These are phyloP conservation scores for Andricus curvator DNA, from an alignment of 2,888 invertebrate species.

Conservation along the genomic window DNA sequence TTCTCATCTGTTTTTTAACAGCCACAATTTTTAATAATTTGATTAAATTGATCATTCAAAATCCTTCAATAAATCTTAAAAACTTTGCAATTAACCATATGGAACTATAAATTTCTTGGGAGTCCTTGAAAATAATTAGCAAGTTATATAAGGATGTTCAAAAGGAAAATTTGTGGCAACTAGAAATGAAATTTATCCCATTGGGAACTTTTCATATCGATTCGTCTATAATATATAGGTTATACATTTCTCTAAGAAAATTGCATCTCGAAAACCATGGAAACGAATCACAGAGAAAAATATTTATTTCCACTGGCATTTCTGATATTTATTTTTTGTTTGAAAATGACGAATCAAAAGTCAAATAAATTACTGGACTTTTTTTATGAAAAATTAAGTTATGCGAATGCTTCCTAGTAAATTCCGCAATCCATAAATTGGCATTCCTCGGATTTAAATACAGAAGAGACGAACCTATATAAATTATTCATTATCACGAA, in stretches of 20 bases:
- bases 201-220: slow-evolving; percentile 14
- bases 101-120: not conserved
- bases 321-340: not conserved
- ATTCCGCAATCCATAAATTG: not conserved
- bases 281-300: not conserved
- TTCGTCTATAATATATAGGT: not conserved
- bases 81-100: not conserved
- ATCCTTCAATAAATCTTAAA: not conserved
- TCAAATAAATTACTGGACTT: too few species aligned
- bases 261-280: not conserved
- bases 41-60: not conserved
- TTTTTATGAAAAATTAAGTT: too few species aligned
- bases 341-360: too few species aligned
- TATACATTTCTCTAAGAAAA: not conserved
- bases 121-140: not conserved
- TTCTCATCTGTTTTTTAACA: not conserved
- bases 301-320: not conserved
- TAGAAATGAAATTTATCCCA: slow-evolving; percentile 7
- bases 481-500: not conserved
- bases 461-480: not conserved
- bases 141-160: not conserved
- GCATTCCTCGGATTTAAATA: not conserved
- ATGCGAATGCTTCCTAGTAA: too few species aligned
- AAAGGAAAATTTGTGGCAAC: not conserved
- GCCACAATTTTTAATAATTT: not conserved